Conservation (phyloP, 2,888 invertebrate species). For the Seira sanloemensis region DNA sequence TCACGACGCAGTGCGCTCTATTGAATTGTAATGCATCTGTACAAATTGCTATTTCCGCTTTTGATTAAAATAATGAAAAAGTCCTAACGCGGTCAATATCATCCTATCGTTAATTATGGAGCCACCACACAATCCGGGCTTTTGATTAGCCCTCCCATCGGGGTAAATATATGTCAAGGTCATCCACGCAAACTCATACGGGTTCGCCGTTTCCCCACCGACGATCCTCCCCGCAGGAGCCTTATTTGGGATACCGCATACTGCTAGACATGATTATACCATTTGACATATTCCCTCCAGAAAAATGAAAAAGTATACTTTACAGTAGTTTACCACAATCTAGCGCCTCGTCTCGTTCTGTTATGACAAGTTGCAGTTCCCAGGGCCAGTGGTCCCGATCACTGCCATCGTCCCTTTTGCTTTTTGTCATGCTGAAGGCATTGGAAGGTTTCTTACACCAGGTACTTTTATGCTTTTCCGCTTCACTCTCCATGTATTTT, state of each 20-base stretch:
- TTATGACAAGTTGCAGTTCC: neutral
- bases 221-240: neutral
- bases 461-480: neutral
- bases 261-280: neutral
- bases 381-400: neutral
- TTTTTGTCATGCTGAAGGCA: no score
- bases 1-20: conserved; percentile 40
- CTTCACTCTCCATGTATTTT: neutral
- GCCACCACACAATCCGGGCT: conserved; percentile 10
- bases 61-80: neutral
- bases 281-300: no score
- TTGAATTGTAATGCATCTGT: neutral
- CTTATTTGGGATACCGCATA: neutral
- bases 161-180: neutral
- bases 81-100: conserved; percentile 21
- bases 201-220: neutral
- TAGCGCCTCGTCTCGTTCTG: neutral
- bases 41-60: conserved; percentile 1
- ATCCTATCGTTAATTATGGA: conserved; percentile 31
- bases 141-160: neutral
- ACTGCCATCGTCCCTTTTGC: neutral
- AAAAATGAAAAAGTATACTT: neutral
- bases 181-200: neutral
- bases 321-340: neutral
- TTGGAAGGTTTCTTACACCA: neutral